phyloP scores from a whole-genome alignment of 2,797 vertebrate genomes.

The Pogonophryne albipinna region DNA sequence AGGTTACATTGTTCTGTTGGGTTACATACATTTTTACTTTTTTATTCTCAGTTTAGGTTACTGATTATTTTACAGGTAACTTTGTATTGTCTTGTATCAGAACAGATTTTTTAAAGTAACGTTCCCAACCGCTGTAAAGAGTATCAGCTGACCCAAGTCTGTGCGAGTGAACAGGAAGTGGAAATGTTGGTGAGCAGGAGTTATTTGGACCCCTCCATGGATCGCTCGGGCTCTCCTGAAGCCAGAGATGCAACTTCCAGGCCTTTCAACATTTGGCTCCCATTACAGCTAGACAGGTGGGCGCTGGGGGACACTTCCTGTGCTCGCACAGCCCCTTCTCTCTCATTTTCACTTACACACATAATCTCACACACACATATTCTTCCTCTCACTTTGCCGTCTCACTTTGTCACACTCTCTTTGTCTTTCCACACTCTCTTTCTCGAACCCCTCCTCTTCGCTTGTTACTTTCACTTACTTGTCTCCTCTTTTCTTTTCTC shows the following conservation, averaged over 20 bases:
- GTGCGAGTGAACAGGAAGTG: slow-evolving; percentile 51
- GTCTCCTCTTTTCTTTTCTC: slow-evolving; percentile 8
- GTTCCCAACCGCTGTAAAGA: not conserved
- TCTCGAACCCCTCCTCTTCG: slow-evolving; percentile 13
- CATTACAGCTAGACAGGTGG: slow-evolving; percentile 86
- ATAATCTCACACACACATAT: slow-evolving; percentile 59
- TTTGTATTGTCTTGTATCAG: no score
- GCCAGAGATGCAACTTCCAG: slow-evolving; percentile 57
- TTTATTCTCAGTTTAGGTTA: no score
- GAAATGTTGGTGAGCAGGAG: slow-evolving; percentile 32
- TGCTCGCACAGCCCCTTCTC: not conserved
- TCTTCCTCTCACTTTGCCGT: slow-evolving; percentile 28
- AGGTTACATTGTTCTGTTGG: no score
- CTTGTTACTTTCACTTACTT: slow-evolving; percentile 22
- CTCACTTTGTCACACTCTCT: slow-evolving; percentile 54
- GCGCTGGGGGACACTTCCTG: slow-evolving; percentile 50
- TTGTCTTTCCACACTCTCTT: slow-evolving; percentile 20
- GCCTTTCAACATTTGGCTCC: slow-evolving; percentile 81
- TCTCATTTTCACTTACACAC: slow-evolving; percentile 24
- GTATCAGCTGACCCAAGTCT: slow-evolving; percentile 21
- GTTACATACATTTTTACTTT: no score
- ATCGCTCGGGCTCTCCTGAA: slow-evolving; percentile 35
- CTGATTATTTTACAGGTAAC: no score
- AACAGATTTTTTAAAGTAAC: no score
- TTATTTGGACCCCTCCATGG: slow-evolving; percentile 36